Conservation (phyloP, 2,888 invertebrate species). For the Idaea aversata region DNA sequence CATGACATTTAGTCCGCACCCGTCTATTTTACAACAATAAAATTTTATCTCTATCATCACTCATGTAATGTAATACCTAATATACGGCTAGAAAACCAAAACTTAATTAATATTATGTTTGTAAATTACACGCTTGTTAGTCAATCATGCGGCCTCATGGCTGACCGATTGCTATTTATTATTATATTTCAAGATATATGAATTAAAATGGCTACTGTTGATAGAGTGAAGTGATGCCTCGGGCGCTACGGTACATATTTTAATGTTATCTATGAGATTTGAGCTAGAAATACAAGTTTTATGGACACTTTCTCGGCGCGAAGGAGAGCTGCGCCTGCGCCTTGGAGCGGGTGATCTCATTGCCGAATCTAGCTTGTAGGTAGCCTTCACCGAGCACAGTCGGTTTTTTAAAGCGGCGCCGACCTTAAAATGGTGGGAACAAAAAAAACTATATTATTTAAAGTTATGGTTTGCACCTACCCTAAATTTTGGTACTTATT, state of each 20-base stretch:
- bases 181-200: background rate
- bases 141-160: background rate
- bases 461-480: no score
- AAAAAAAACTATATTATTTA: no score
- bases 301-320: background rate
- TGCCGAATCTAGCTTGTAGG: background rate
- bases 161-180: background rate
- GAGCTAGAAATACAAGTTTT: background rate
- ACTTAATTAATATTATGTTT: background rate
- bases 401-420: no score
- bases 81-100: background rate
- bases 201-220: background rate
- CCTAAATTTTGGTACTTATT: no score
- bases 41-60: background rate
- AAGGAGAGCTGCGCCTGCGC: background rate
- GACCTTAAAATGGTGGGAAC: no score
- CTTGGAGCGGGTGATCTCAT: no score
- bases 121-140: conserved; percentile 1
- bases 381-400: background rate
- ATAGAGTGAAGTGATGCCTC: background rate
- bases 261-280: background rate
- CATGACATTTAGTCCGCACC: background rate
- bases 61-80: background rate
- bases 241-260: background rate
- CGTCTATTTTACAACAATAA: background rate